A percentile compares a stretch with the other conserved stretches of the same genome.
Conservation (phyloP, 2,797 vertebrate genomes). For the Cichlasoma orientale region DNA sequence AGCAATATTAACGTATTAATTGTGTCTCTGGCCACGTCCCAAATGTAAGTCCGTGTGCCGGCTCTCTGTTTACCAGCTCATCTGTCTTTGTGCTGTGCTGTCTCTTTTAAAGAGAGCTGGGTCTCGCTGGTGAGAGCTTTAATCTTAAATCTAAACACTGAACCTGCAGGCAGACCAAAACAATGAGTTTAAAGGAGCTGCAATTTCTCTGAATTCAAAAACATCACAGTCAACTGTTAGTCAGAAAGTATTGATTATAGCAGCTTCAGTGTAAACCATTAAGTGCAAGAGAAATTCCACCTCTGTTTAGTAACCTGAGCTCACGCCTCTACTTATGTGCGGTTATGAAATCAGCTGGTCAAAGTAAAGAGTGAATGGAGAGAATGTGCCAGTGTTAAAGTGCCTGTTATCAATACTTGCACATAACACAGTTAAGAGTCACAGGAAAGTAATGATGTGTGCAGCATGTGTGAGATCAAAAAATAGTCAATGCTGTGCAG, state of each 20-base stretch:
- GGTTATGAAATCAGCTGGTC: conserved; percentile 29
- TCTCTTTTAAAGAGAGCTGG: too few species aligned
- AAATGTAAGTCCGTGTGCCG: too few species aligned
- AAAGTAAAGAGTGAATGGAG: conserved; percentile 5
- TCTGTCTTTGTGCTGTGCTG: too few species aligned
- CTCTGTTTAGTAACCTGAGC: conserved; percentile 17
- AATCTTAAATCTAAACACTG: too few species aligned
- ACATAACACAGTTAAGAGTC: background rate
- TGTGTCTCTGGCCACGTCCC: too few species aligned
- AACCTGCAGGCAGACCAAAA: too few species aligned
- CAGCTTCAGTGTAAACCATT: background rate
- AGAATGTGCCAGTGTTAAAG: conserved; percentile 17
- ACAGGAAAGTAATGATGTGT: conserved; percentile 15
- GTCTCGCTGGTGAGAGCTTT: too few species aligned
- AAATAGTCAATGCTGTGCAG: background rate
- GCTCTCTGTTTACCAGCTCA: too few species aligned
- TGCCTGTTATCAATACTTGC: background rate
- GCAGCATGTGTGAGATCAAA: background rate
- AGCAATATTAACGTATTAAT: too few species aligned
- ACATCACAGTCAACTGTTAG: background rate
- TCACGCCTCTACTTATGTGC: conserved; percentile 8
- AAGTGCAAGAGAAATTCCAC: conserved; percentile 10
- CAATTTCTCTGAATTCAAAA: background rate
- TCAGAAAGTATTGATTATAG: background rate
- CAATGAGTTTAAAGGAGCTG: too few species aligned